Base-by-base conservation (phyloP, 2,888 invertebrate genomes). In the Chrysopilus asiliformis region DNA sequence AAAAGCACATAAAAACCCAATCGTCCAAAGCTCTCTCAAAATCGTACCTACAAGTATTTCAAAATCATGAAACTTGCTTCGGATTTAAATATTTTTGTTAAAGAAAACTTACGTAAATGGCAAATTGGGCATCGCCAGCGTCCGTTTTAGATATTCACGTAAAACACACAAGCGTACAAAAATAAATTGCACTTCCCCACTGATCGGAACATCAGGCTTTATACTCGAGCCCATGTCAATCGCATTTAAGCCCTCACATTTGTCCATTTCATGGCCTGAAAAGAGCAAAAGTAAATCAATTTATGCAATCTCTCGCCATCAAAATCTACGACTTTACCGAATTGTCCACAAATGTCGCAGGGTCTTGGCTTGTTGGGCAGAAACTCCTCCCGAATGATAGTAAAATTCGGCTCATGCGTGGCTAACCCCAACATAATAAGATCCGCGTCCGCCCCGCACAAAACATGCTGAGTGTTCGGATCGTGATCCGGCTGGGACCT, bases 1-100 rank as follows among this genome's bases (percentile, higher is more conserved):
- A 98, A 68, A 99, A 98, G 58, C 98, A 98, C 91, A 98, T 94
- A 53, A 79, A 79, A 4, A 82, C 97, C 97, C 97, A 99, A 65
- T 99, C 98, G 56, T 98, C 98, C 12, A 99, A 60, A 0, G 81
- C 91, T 38, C 97, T 67, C 53, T 98, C 98, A 59, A 98, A 87
- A 56, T 93, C 89, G 60, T 90, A 97, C 19, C 43, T 45, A 20
- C 6, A 40, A 39, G n/a, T 13, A 9, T 22, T 22, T 22, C 10
- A 31, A 27, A 28, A 29, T 32, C n/a, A 29, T 1, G 2, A 24
- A 27, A 12, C 22, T 9, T 22, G 22, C 9, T 22, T 22, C n/a
- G n/a, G n/a, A n/a, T 17, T 10, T 38, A 18, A 18, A n/a, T 5
- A 17, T 24, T 9, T 9, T 8, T 19, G 10, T n/a, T 26, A 15